phyloP scores from a whole-genome alignment of 2,888 invertebrate genomes.

The Bhutanitis thaidina region DNA sequence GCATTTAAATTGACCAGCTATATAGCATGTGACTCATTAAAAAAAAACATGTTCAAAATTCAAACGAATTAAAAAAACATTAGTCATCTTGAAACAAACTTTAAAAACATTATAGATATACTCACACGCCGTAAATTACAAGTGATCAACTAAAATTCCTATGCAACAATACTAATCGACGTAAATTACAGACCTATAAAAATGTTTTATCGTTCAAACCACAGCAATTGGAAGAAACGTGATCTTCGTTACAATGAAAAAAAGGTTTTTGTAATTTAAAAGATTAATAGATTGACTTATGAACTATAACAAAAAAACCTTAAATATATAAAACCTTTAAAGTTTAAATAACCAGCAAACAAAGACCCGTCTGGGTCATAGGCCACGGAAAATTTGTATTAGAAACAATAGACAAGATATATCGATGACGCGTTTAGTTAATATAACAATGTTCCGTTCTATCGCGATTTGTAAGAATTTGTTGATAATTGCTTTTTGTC shows the following conservation, averaged over 20 bases:
- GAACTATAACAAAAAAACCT: background rate
- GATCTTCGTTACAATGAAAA: background rate
- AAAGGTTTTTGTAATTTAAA: too few relatives aligned
- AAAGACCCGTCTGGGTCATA: conserved; percentile 2
- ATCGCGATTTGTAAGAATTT: background rate
- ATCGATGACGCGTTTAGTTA: conserved; percentile 2
- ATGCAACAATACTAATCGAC: too few relatives aligned
- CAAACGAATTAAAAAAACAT: background rate
- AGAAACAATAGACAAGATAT: conserved; percentile 11
- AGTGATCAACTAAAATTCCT: too few relatives aligned
- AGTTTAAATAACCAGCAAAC: too few relatives aligned
- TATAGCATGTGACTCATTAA: background rate
- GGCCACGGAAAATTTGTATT: conserved; percentile 16
- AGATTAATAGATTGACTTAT: background rate
- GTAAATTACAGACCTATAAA: too few relatives aligned
- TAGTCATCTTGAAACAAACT: background rate
- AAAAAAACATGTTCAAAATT: background rate
- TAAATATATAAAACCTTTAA: too few relatives aligned
- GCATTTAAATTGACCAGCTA: background rate
- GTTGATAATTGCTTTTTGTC: too few relatives aligned
- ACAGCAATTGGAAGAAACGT: too few relatives aligned
- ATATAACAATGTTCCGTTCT: conserved; percentile 4
- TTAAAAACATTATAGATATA: too few relatives aligned
- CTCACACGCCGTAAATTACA: too few relatives aligned
- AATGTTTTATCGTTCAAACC: too few relatives aligned